A percentile compares a stretch with the other conserved stretches of the same genome.
Evolutionary conservation across 2,113 vertebrate genomes (phyloP).

Genomic region (Polyodon spathula): DNA sequence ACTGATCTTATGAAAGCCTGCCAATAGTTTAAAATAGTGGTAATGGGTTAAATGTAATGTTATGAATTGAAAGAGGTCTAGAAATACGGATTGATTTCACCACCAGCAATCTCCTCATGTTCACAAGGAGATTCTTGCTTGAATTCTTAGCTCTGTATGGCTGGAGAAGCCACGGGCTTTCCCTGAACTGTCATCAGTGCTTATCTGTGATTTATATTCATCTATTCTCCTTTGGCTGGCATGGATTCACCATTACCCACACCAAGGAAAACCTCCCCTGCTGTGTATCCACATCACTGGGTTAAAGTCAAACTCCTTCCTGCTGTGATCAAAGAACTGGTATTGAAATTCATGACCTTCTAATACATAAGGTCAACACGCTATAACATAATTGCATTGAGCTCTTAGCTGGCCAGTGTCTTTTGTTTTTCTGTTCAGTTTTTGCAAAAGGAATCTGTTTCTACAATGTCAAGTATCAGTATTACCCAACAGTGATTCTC

Average conservation of each 20-base stretch:
- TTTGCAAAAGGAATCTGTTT: too few species aligned
- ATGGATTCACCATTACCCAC: constrained; percentile 11
- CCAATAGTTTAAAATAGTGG: neutral
- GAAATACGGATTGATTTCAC: too few species aligned
- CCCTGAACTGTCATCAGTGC: constrained; percentile 31
- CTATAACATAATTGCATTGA: neutral
- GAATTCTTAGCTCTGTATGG: neutral
- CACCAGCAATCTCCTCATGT: too few species aligned
- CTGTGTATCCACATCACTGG: constrained; percentile 15
- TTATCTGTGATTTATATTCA: constrained; percentile 6
- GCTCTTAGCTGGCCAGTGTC: neutral
- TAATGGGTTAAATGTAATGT: too few species aligned
- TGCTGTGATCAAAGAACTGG: constrained; percentile 20
- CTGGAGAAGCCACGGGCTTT: constrained; percentile 20
- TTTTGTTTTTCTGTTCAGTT: neutral
- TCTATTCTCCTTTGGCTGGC: constrained; percentile 9
- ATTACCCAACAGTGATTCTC: too few species aligned
- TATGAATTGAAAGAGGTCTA: too few species aligned
- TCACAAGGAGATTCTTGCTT: neutral
- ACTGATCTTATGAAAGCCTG: neutral
- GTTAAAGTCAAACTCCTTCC: constrained; percentile 13
- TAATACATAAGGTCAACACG: constrained; percentile 1
- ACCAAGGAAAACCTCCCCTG: constrained; percentile 8
- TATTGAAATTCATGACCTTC: constrained; percentile 22
- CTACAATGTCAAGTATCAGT: too few species aligned